Base-by-base conservation (phyloP, 2,113 vertebrate genomes). In the Potamarius usumacintae region DNA sequence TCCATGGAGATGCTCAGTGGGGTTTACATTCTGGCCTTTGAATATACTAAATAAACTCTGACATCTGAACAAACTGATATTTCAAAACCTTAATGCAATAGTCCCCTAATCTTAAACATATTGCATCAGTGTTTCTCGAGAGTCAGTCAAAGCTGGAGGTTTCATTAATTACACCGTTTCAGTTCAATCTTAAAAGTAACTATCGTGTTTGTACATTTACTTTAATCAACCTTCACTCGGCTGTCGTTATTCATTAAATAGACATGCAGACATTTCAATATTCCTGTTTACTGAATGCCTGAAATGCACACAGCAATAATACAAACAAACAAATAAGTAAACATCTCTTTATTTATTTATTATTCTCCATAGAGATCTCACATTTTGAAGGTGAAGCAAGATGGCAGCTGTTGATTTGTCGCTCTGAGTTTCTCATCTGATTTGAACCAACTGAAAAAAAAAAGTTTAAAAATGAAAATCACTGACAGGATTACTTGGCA, bases 211-310 rank as follows among this genome's bases (percentile, higher is more conserved):
- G 22, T 67, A 10, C 15, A 81, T 85, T 89, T 62, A 80, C 82
- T 55, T n/a, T 77, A 74, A 81, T 81, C 83, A 85, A 76, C 60
- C 67, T 85, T 52, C 84, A 74, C 82, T 60, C 27, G 77, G 48
- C 67, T 57, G 77, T 78, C 12, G n/a, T 87, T 62, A 78, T 87
- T 79, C 78, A 69, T 71, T 78, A 42, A 87, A 83, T 53, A 85
- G 76, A 88, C 82, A 71, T 48, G 65, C 58, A 88, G 67, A 53
- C 79, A 71, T 87, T 85, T 57, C 30, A 0, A 27, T 27, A 79
- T 76, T 65, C 72, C 30, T 87, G 82, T 12, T 30, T 83, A 48
- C 50, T 17, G 17, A 14, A 71, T 6, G 30, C 67, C 78, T 83
- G 79, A 90, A 87, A 62, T 76, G 58, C 52, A 85, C 50, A 34